Conservation (phyloP, 2,797 vertebrate species). For the Babyrousa celebensis region DNA sequence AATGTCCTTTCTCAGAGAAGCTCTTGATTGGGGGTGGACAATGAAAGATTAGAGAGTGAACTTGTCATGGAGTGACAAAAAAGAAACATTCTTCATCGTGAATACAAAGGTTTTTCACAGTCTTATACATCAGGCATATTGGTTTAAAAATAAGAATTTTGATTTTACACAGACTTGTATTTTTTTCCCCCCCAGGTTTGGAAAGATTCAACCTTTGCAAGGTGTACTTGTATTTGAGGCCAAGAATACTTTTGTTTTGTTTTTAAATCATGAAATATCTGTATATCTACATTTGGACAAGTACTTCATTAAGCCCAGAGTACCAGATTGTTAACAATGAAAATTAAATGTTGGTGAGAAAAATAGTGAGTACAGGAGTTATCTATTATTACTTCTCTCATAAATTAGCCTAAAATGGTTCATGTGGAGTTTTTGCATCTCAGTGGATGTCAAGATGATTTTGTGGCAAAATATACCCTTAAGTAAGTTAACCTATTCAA, state of each 20-base stretch:
- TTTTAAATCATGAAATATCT: constrained; percentile 17
- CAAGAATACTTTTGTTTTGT: not conserved
- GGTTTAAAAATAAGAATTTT: constrained; percentile 20
- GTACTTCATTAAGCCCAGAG: not conserved
- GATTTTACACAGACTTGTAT: not conserved
- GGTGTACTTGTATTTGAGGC: not conserved
- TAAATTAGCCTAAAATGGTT: constrained; percentile 65
- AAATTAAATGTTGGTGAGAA: constrained; percentile 43
- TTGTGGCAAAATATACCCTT: constrained; percentile 32
- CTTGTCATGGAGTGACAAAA: not conserved
- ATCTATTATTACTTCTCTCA: not conserved
- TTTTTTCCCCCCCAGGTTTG: not conserved
- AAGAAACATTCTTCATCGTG: not conserved
- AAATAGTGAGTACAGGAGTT: not conserved
- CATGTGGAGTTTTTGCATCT: constrained; percentile 55
- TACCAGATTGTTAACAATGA: not conserved
- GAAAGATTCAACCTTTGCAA: not conserved
- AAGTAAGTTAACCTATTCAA: constrained; percentile 45
- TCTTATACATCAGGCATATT: not conserved
- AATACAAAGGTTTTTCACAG: not conserved
- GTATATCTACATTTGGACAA: constrained; percentile 7
- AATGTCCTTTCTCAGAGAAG: not conserved
- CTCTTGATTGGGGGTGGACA: not conserved
- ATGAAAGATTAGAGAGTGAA: not conserved
- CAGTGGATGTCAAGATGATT: constrained; percentile 60